Conservation (phyloP, 1,140 invertebrate species). For the Drosophila orosa region DNA sequence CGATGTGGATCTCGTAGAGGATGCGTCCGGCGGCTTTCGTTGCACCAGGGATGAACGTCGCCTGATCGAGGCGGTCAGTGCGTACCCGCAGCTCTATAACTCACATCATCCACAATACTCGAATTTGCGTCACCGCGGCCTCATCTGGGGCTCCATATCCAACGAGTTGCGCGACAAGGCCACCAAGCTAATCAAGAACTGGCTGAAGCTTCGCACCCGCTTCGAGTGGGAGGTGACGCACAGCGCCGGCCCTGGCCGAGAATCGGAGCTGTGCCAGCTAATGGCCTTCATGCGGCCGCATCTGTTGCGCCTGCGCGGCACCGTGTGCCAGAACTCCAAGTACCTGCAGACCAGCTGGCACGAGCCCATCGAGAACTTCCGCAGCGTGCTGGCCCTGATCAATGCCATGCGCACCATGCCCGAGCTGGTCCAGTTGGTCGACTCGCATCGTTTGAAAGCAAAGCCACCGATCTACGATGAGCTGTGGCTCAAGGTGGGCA, state of each 20-base stretch:
- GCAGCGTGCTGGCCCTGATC: conserved; percentile 51
- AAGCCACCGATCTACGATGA: conserved; percentile 44
- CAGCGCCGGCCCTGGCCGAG: neutral
- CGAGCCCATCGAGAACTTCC: conserved; percentile 73
- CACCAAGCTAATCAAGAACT: conserved; percentile 76
- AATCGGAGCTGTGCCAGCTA: conserved; percentile 25
- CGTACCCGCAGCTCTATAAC: conserved; percentile 69
- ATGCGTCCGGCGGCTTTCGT: neutral
- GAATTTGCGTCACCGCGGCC: conserved; percentile 52
- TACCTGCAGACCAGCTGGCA: conserved; percentile 54
- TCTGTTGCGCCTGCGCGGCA: conserved; percentile 14
- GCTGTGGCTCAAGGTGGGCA: conserved; percentile 34
- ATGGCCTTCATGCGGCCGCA: conserved; percentile 41
- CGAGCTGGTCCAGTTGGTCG: conserved; percentile 36
- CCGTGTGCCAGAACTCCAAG: conserved; percentile 60
- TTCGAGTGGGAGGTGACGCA: conserved; percentile 68
- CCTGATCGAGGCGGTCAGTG: conserved; percentile 49
- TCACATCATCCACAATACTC: conserved; percentile 6
- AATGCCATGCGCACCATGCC: conserved; percentile 42
- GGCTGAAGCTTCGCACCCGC: conserved; percentile 63
- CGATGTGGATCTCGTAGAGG: conserved; percentile 47
- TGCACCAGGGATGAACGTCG: neutral
- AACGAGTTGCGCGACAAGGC: conserved; percentile 71
- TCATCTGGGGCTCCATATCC: conserved; percentile 70
- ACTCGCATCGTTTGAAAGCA: neutral